A percentile compares a stretch with the other conserved stretches of the same genome.
Conservation (phyloP, 2,113 vertebrate species). For the Riparia riparia region DNA sequence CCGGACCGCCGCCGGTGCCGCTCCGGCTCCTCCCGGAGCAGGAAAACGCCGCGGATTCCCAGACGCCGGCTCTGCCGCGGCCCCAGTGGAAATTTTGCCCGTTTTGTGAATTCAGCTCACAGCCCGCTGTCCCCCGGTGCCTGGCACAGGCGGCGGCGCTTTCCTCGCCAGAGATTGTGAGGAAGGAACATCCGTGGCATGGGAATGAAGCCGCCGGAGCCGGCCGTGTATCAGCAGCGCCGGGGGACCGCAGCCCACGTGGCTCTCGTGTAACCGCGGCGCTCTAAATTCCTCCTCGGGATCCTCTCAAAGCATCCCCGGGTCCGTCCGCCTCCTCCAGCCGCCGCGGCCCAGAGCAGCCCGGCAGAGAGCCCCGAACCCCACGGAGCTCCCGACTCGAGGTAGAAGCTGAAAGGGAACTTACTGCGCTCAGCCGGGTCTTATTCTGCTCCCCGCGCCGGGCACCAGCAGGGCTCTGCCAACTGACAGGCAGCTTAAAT, state of each 20-base stretch:
- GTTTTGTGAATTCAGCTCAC: constrained; percentile 59
- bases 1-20: fast-evolving
- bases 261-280: neutral
- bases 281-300: neutral
- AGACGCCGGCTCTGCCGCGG: neutral
- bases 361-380: neutral
- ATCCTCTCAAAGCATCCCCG: neutral
- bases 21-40: neutral
- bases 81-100: constrained; percentile 67
- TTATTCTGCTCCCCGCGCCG: constrained; percentile 40
- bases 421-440: constrained; percentile 64
- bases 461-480: constrained; percentile 47
- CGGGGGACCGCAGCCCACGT: neutral
- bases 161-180: constrained; percentile 46
- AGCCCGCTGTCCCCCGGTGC: neutral
- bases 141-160: constrained; percentile 46
- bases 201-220: constrained; percentile 34
- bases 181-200: constrained; percentile 43
- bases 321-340: neutral
- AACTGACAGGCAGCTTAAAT: constrained; percentile 64
- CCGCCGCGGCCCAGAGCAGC: neutral
- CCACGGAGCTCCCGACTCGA: neutral
- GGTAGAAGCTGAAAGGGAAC: constrained; percentile 42
- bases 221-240: constrained; percentile 14
- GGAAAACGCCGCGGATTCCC: neutral